phyloP scores from a whole-genome alignment of 1,140 invertebrate species.

The Trypoxylus dichotomus region DNA sequence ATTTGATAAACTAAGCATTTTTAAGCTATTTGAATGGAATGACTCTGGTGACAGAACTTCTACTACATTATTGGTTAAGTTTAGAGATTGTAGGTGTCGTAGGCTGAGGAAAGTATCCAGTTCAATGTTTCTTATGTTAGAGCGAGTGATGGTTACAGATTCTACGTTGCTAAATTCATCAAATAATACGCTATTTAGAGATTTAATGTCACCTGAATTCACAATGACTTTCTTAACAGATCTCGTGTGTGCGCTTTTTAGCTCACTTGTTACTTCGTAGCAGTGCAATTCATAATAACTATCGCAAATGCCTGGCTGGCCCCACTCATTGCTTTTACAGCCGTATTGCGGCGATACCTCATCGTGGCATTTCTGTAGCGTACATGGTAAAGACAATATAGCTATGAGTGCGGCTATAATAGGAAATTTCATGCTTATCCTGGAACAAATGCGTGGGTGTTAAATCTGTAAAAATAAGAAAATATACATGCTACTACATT shows the following conservation, averaged over 20 bases:
- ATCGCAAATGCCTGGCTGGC: background rate
- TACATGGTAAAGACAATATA: no score
- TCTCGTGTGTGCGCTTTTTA: background rate
- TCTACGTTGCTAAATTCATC: background rate
- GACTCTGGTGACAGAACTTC: background rate
- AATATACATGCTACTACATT: no score
- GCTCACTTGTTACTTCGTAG: background rate
- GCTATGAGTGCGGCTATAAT: no score
- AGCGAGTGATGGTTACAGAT: background rate
- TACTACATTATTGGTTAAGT: background rate
- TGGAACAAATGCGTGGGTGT: no score
- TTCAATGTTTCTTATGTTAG: background rate
- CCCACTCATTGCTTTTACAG: background rate
- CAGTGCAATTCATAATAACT: background rate
- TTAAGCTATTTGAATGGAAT: background rate
- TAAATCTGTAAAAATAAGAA: no score
- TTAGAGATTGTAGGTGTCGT: background rate
- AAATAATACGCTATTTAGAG: background rate
- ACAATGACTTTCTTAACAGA: background rate
- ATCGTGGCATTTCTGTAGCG: background rate
- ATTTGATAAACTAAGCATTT: background rate
- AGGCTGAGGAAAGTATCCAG: background rate
- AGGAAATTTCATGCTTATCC: no score
- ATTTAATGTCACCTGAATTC: background rate
- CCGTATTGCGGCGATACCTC: background rate